A percentile compares a stretch with the other conserved stretches of the same genome.
phyloP scores from a whole-genome alignment of 2,797 vertebrate genomes.

The Spinus pinus region DNA sequence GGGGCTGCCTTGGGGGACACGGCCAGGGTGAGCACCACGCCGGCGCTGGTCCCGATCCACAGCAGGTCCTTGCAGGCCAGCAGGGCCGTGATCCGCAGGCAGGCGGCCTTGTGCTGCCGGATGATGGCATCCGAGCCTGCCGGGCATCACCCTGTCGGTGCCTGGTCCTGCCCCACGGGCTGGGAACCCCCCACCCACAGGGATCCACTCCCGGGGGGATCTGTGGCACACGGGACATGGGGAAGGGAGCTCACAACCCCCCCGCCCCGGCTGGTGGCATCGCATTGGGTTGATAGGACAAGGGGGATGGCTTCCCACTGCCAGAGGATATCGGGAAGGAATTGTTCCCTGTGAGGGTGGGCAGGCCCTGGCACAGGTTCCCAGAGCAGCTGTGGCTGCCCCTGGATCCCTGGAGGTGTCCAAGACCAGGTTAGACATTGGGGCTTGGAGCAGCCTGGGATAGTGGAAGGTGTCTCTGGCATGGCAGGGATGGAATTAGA shows the following conservation, averaged over 20 bases:
- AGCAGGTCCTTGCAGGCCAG: constrained; percentile 93
- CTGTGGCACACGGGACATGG: accelerated
- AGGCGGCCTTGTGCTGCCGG: constrained; percentile 97
- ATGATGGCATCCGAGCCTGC: constrained; percentile 96
- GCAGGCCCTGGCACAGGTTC: accelerated
- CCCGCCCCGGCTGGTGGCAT: accelerated
- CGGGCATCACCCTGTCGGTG: neutral
- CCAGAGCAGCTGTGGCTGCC: neutral
- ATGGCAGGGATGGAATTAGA: neutral
- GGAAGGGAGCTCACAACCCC: neutral
- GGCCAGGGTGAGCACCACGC: constrained; percentile 90
- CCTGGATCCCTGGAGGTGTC: accelerated
- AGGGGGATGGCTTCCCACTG: neutral
- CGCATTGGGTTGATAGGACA: neutral
- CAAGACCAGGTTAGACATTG: accelerated
- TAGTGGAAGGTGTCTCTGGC: neutral
- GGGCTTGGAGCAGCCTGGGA: neutral
- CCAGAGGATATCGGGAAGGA: neutral
- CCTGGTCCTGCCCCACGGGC: neutral
- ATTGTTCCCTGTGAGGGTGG: accelerated
- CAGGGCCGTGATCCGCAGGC: constrained; percentile 93
- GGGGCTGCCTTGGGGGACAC: constrained; percentile 81
- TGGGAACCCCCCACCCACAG: neutral
- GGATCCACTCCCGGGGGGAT: accelerated
- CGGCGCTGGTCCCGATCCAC: constrained; percentile 97